phyloP scores from a whole-genome alignment of 2,113 vertebrate species.

The Stomatorhinus ivindoensis region DNA sequence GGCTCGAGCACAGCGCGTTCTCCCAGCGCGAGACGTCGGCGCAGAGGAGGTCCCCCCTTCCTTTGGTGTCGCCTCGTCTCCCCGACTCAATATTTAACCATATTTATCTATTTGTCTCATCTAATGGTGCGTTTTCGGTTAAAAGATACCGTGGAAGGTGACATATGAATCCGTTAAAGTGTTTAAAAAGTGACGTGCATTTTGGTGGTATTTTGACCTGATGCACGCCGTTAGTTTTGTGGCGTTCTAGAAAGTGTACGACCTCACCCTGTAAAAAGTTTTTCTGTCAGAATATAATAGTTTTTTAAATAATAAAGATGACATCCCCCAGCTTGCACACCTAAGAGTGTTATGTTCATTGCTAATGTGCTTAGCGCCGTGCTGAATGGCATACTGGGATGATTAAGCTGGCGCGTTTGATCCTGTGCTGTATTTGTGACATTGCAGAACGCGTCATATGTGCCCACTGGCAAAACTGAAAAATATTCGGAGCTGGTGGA shows the following conservation, averaged over 20 bases:
- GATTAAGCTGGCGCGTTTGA: background rate
- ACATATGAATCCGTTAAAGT: background rate
- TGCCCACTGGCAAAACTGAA: background rate
- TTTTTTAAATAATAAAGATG: background rate
- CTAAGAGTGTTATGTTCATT: background rate
- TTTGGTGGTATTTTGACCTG: background rate
- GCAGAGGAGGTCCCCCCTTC: background rate
- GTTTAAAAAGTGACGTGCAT: background rate
- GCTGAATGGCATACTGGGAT: background rate
- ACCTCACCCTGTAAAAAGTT: background rate
- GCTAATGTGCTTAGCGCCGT: background rate
- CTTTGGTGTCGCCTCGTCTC: background rate
- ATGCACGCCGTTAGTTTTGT: background rate
- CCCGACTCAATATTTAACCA: background rate
- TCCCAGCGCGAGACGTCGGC: constrained; percentile 13
- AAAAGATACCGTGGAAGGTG: background rate
- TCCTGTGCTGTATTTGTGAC: background rate
- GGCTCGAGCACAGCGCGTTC: constrained; percentile 19
- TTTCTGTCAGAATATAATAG: background rate
- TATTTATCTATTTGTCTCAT: background rate
- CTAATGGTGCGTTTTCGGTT: background rate
- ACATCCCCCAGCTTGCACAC: background rate
- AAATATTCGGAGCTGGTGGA: background rate
- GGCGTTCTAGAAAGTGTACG: background rate
- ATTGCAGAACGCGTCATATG: background rate